Evolutionary conservation across 2,797 vertebrate species (phyloP), one percentile per base, ranked within the genome.

Genomic region (Chromobotia macracanthus): DNA sequence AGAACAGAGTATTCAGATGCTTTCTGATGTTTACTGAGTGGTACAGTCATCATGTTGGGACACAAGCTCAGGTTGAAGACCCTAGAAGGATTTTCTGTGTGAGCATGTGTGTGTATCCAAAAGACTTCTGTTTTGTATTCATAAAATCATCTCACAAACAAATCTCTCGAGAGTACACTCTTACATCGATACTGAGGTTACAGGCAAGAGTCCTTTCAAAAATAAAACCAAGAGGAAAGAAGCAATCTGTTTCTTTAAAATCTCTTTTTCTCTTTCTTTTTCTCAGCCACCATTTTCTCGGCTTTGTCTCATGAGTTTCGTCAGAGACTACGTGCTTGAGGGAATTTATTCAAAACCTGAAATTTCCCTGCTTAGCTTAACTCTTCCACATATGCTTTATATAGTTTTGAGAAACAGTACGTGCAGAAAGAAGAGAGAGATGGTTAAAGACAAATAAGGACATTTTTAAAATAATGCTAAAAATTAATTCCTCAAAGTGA

Each of bases 291-390:
- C 87, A 84, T 82, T 75, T 71, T 86, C 77, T 86, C 71, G 80
- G 75, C 76, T 81, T 69, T 60, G 71, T 80, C 83, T 60, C 79
- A 73, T 80, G 55, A 35, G 28, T 75, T 77, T 77, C 84, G 87
- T 84, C 88, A 91, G 84, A 82, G 60, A 86, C 80, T 67, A 65
- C 61, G 70, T 83, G 84, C 86, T 84, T 83, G 87, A 85, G 31
- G 18, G 81, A 80, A 76, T 77, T 75, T 80, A 79, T 80, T 67
- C n/a, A 23, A 61, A 74, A 72, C 79, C 80, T 87, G 79, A 84
- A 87, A 90, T 89, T 90, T 87, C 84, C 88, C 83, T 90, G 87
- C 5, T 5, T 38, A 75, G 87, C 5, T 5, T 38, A 75, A 55
- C 35, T 46, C 76, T 74, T 79, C 71, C 72, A 80, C 44, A 77